Evolutionary conservation across 2,888 invertebrate genomes (phyloP), one percentile per base, ranked within the genome.

Genomic region (Hesperia comma): DNA sequence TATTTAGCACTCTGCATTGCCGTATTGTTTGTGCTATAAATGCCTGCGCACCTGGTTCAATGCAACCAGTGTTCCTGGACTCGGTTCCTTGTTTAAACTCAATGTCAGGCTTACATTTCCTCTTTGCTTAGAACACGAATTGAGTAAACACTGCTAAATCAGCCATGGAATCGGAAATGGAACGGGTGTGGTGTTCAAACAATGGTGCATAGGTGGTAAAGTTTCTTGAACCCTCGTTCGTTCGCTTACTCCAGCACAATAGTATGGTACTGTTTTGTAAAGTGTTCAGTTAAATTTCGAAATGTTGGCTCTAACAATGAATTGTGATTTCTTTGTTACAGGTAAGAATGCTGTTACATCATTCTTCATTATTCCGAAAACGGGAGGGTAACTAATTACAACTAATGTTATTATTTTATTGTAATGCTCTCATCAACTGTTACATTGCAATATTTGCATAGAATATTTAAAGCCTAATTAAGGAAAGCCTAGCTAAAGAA

Each of bases 1-100:
- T 70, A 71, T 78, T 72, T 70, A 69, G 71, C 64, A 71, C 74
- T 71, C 74, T 75, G 75, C 74, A 75, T 75, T 73, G 74, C 71
- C 10, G 76, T 77, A 82, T 84, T 88, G 86, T 88, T 87, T 84
- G 75, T 78, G 80, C 78, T 76, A 80, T 74, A 77, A 80, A 88
- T 88, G 81, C 84, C 80, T 74, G 70, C 72, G 72, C 78, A 74
- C 77, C 75, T 78, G 75, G 72, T 74, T 79, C 80, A 78, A 73
- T 77, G 78, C 77, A 80, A 82, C 68, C 70, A 54, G 26, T 74
- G 75, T 71, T 67, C 32, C 66, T 54, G 69, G 69, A 71, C 70
- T 64, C 68, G 71, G 71, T 72, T 68, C 67, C 70, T 68, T 70
- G 58, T 66, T 70, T 69, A 73, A 74, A 74, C 74, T 74, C 76